Evolutionary conservation across 2,113 vertebrate genomes (phyloP).

Genomic region (Coregonus clupeaformis): DNA sequence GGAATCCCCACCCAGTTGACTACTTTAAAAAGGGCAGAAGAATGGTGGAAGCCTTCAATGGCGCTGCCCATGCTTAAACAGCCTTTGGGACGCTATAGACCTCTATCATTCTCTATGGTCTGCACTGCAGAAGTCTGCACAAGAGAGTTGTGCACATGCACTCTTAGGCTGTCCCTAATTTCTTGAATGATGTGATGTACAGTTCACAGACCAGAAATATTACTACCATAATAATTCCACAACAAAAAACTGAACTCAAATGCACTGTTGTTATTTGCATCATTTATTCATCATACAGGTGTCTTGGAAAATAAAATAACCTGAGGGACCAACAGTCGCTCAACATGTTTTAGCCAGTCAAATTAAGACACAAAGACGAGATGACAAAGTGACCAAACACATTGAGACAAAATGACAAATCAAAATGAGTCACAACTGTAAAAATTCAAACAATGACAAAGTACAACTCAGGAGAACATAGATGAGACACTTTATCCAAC

Average conservation of each 20-base stretch:
- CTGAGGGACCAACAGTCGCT: slow-evolving; percentile 44
- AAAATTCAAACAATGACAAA: slow-evolving; percentile 48
- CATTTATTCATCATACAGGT: slow-evolving; percentile 75
- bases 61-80: too few species aligned
- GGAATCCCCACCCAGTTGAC: too few species aligned
- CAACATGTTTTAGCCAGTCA: slow-evolving; percentile 49
- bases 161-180: too few species aligned
- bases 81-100: too few species aligned
- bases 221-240: background rate
- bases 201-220: too few species aligned
- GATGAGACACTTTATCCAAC: slow-evolving; percentile 28
- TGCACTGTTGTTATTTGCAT: slow-evolving; percentile 39
- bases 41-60: too few species aligned
- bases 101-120: too few species aligned
- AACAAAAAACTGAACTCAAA: background rate
- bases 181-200: too few species aligned
- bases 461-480: slow-evolving; percentile 36
- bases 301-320: slow-evolving; percentile 48
- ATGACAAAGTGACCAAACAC: slow-evolving; percentile 53
- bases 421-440: slow-evolving; percentile 24
- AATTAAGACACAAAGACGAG: slow-evolving; percentile 62
- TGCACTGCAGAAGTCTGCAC: too few species aligned
- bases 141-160: too few species aligned
- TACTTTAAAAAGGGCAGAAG: too few species aligned
- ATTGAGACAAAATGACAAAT: slow-evolving; percentile 41